Evolutionary conservation across 2,888 invertebrate species (phyloP).

Genomic region (Drosophila diplacantha): DNA sequence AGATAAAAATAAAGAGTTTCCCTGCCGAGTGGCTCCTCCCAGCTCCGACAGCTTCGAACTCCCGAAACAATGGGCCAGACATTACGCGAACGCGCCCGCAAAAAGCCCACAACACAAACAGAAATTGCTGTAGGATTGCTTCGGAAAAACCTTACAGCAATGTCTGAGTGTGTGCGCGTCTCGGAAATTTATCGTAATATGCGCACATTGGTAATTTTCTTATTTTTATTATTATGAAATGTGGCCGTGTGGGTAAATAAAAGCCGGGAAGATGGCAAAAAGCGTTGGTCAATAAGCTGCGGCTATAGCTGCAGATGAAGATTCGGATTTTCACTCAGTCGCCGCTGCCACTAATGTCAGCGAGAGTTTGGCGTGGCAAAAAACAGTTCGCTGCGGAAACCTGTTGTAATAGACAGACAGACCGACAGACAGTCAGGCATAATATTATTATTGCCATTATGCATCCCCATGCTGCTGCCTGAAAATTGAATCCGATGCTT

Average conservation of each 20-base stretch:
- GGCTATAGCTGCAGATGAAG: constrained; percentile 22
- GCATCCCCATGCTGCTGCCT: background rate
- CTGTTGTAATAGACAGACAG: constrained; percentile 31
- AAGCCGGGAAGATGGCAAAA: constrained; percentile 39
- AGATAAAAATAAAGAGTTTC: constrained; percentile 34
- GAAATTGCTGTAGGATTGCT: constrained; percentile 30
- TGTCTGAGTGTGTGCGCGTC: constrained; percentile 9
- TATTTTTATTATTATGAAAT: constrained; percentile 66
- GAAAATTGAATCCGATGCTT: constrained; percentile 36
- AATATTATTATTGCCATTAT: constrained; percentile 20
- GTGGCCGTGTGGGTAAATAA: constrained; percentile 48
- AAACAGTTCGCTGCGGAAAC: constrained; percentile 23
- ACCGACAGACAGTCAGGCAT: constrained; percentile 16
- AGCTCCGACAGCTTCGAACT: constrained; percentile 14
- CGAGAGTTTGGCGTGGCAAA: constrained; percentile 36
- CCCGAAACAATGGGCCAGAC: constrained; percentile 60
- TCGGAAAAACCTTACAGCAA: constrained; percentile 40
- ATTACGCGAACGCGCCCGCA: constrained; percentile 61
- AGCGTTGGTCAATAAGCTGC: constrained; percentile 46
- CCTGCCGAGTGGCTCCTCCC: constrained; percentile 33
- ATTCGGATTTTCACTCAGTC: constrained; percentile 45
- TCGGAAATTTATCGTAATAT: constrained; percentile 63
- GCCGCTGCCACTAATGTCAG: constrained; percentile 18
- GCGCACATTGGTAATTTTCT: constrained; percentile 70
- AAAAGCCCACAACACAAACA: constrained; percentile 41